Conservation (phyloP, 2,797 vertebrate species). For the Melanogrammus aeglefinus region DNA sequence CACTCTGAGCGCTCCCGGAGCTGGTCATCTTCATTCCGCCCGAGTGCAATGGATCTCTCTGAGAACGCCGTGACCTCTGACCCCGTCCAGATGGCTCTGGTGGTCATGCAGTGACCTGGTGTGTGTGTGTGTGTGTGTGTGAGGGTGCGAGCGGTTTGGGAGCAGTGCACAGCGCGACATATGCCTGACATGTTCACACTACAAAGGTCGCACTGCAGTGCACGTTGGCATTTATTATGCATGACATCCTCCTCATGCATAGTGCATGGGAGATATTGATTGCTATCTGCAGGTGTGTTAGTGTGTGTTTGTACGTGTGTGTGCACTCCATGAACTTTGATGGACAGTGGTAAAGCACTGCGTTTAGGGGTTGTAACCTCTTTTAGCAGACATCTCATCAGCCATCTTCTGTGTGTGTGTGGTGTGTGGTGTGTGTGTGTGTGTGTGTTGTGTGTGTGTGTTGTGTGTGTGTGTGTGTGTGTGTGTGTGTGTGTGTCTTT, state of each 20-base stretch:
- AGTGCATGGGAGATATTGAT: constrained; percentile 33
- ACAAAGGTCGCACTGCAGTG: constrained; percentile 6
- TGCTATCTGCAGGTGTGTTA: neutral
- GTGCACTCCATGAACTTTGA: neutral
- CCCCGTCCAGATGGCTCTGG: neutral
- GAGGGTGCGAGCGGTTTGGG: neutral
- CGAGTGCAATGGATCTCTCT: neutral
- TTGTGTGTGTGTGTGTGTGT: constrained; percentile 5
- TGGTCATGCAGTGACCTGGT: neutral
- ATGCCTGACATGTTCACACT: neutral
- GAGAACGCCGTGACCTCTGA: neutral
- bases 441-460: neutral
- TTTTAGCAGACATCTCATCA: neutral
- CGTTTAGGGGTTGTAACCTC: neutral
- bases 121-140: neutral
- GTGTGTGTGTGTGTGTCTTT: neutral
- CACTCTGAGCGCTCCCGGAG: neutral
- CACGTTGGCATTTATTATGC: constrained; percentile 27
- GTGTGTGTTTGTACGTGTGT: neutral
- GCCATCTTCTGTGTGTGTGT: neutral
- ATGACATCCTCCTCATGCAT: constrained; percentile 17
- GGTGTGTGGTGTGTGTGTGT: neutral
- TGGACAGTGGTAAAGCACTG: neutral
- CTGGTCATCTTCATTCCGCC: neutral
- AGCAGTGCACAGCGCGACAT: neutral